Evolutionary conservation across 2,797 vertebrate genomes (phyloP), one percentile per base, ranked within the genome.

Genomic region (Esox lucius): DNA sequence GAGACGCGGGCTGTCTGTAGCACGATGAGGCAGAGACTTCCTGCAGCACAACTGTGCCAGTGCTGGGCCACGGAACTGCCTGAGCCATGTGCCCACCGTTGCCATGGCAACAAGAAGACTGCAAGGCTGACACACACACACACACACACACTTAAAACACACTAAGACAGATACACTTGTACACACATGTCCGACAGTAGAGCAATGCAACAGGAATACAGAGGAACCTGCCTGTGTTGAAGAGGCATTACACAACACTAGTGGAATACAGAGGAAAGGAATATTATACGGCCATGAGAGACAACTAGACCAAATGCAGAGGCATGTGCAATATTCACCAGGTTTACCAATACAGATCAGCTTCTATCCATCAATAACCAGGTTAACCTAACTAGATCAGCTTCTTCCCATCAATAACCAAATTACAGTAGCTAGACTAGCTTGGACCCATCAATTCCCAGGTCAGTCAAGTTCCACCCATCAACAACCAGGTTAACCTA

Each of bases 131-230:
- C 83, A 73, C 73, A 66, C 79, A 61, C 42, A 31, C 19, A 33
- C 53, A 19, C 71, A 42, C 28, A 33, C 19, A 22, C 61, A 33
- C 46, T 67, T 16, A 19, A 70, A 46, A 70, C 48, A 70, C 69
- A 71, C 48, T 53, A 42, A 24, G 35, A 48, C 64, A 33, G n/a
- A 39, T 67, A 68, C 67, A 22, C 39, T 53, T 15, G 28, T 9
- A 22, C 33, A 59, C 53, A 71, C 70, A 59, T 33, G 91, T 92
- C 90, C 89, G 87, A 88, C 89, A 91, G 90, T 87, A 89, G 86
- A 87, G 87, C 86, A 83, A 93, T 90, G 90, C 92, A 90, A 90
- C 88, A 90, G 87, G 94, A 93, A 94, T 94, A 93, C 92, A 91
- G 91, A 94, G 89, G 81, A 92, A 91, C 84, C 87, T 87, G 89